Evolutionary conservation across 2,113 vertebrate genomes (phyloP), one percentile per base, ranked within the genome.

Genomic region (Aix galericulata): DNA sequence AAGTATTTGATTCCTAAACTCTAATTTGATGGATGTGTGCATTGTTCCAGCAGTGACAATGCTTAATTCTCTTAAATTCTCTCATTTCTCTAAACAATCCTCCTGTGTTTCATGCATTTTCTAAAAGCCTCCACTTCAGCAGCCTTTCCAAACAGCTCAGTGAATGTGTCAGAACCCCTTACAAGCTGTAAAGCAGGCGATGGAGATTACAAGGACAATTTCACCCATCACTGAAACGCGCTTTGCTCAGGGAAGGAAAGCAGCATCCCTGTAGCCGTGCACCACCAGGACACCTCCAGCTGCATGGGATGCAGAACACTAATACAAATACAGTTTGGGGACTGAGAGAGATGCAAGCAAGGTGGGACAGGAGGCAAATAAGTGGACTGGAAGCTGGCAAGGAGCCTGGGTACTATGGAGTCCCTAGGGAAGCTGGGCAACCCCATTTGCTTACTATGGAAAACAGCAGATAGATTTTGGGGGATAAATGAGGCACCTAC

Each of bases 231-330:
- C 26, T 32, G 36, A 34, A 46, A 22, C 0, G 1, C 10, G 23
- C 12, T 6, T 52, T 32, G 22, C 42, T 38, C 7, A 0, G 67
- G 23, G 53, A 13, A 27, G 73, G 55, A 9, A 38, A 1, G 32
- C 16, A 22, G 32, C 46, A 23, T 46, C 66, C 15, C 27, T 31
- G 21, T 0, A 7, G 11, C 22, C 13, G 0, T 0, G 25, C 26
- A 9, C 11, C 8, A 2, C 31, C 17, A 11, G 25, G 31, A 26
- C 27, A 20, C 12, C 23, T 31, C 12, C 0, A 2, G 46, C 46
- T 9, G 46, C 26, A 0, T 23, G 62, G 62, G 42, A 13, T 3
- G 1, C 15, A n/a, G 58, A 4, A 8, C 14, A 2, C 5, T 1
- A 29, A 15, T 17, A 56, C 5, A 29, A 40, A 27, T 8, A 17